Percentiles rank a stretch among this genome's conserved stretches.
phyloP scores from a whole-genome alignment of 37 sponge, comb jelly and placozoan genomes.

The Hormiphora californensis region DNA sequence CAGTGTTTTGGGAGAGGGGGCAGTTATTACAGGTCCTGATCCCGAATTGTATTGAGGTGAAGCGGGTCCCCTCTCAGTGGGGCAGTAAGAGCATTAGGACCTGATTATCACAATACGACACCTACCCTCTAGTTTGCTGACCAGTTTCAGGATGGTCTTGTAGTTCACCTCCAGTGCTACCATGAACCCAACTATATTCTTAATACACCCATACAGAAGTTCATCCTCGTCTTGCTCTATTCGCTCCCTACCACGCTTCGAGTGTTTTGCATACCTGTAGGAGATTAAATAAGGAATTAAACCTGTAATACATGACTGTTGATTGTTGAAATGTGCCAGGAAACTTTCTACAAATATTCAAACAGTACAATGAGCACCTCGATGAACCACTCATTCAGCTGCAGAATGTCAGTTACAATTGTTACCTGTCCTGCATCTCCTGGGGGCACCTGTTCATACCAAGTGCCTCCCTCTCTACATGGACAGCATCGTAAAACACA shows the following conservation, averaged over 20 bases:
- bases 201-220: constrained; percentile 24
- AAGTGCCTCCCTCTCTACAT: background rate
- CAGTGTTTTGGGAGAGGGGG: background rate
- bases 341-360: too few species aligned
- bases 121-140: background rate
- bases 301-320: too few species aligned
- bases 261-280: constrained; percentile 12
- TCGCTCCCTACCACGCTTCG: background rate
- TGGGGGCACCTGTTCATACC: constrained; percentile 30
- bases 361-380: too few species aligned
- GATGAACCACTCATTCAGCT: too few species aligned
- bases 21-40: too few species aligned
- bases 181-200: constrained; percentile 40
- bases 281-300: too few species aligned
- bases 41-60: too few species aligned
- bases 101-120: too few species aligned
- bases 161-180: constrained; percentile 18
- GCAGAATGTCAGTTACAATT: too few species aligned
- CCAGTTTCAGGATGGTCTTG: background rate
- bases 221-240: constrained; percentile 13
- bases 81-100: too few species aligned
- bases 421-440: constrained; percentile 31
- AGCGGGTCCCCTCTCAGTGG: too few species aligned
- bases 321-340: too few species aligned
- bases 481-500: constrained; percentile 27